These are phyloP conservation scores for Pheosia tremula DNA, from an alignment of 2,888 invertebrate species.

Conservation along the genomic window DNA sequence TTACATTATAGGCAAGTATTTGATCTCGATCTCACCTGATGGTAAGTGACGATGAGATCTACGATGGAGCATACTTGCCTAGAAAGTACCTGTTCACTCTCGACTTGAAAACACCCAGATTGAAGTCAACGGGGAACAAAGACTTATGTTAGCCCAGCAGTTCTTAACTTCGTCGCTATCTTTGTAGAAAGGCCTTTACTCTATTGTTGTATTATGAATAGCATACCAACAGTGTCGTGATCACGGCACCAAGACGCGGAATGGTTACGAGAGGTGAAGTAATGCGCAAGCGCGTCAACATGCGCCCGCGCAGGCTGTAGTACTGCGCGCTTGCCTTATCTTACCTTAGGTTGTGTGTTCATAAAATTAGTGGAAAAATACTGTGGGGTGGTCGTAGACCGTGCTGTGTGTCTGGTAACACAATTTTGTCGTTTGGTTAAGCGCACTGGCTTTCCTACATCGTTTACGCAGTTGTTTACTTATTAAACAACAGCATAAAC, in stretches of 20 bases:
- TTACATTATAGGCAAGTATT: too few relatives aligned
- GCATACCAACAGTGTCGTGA: constrained; percentile 51
- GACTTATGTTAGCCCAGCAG: neutral
- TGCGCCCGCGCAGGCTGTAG: constrained; percentile 14
- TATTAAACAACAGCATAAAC: too few relatives aligned
- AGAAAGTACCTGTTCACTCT: too few relatives aligned
- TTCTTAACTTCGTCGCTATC: constrained; percentile 6
- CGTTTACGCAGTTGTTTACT: too few relatives aligned
- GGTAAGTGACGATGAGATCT: too few relatives aligned
- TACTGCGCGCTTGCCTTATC: constrained; percentile 22
- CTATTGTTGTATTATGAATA: constrained; percentile 37
- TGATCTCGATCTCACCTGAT: too few relatives aligned
- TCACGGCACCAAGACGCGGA: constrained; percentile 35
- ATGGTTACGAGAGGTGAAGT: constrained; percentile 43
- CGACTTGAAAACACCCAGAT: too few relatives aligned
- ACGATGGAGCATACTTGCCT: too few relatives aligned
- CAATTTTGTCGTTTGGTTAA: neutral
- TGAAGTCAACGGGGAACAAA: too few relatives aligned
- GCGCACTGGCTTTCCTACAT: neutral
- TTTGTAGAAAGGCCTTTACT: constrained; percentile 19
- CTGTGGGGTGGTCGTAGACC: constrained; percentile 48
- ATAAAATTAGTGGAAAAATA: constrained; percentile 52
- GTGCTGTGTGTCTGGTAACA: constrained; percentile 17
- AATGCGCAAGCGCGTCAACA: constrained; percentile 23
- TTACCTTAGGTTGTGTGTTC: constrained; percentile 23